A percentile compares a stretch with the other conserved stretches of the same genome.
These are phyloP conservation scores for Megalops cyprinoides DNA, from an alignment of 2,797 vertebrate species.

Conservation along the genomic window DNA sequence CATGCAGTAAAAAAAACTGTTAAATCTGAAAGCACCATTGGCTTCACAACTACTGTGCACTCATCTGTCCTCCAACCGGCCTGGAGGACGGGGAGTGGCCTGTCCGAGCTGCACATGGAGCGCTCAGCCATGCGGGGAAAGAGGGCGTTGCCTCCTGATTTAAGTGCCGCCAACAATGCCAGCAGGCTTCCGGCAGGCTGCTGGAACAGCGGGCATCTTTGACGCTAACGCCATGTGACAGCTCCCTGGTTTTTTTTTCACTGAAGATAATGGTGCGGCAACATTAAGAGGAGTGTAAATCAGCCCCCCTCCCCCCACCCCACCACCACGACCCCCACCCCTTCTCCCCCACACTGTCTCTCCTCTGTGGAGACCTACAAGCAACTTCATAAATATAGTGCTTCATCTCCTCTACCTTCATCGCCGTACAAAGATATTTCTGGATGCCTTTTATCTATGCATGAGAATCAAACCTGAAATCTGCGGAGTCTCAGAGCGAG, in stretches of 20 bases:
- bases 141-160: background rate
- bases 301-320: background rate
- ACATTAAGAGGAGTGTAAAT: background rate
- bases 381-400: background rate
- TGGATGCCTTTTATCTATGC: background rate
- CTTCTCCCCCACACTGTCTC: background rate
- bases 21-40: background rate
- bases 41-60: no score
- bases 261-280: background rate
- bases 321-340: background rate
- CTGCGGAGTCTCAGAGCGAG: background rate
- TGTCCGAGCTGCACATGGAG: background rate
- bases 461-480: background rate
- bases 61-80: no score
- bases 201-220: background rate
- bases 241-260: background rate
- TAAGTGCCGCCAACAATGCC: background rate
- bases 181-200: slow-evolving; percentile 6
- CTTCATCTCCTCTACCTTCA: background rate
- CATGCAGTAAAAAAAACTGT: background rate
- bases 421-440: background rate
- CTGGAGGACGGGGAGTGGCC: background rate
- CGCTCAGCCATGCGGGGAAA: background rate
- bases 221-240: background rate
- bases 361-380: background rate